Evolutionary conservation across 2,113 vertebrate species (phyloP), one percentile per base, ranked within the genome.

Genomic region (Psammodynastes pulverulentus): DNA sequence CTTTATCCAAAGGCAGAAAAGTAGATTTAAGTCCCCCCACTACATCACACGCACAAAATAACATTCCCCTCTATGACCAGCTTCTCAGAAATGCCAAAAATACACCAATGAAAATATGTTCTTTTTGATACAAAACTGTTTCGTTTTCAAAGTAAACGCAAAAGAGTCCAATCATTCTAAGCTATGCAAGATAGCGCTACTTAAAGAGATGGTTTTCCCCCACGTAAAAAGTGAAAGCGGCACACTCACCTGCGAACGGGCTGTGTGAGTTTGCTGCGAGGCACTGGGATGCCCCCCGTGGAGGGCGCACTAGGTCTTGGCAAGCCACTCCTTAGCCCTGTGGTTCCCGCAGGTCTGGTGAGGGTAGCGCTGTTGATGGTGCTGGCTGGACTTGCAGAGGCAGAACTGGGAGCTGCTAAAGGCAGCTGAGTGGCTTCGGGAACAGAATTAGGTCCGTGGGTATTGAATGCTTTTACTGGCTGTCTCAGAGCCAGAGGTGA

Each of bases 181-280:
- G 34, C 15, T 21, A 3, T 1, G 17, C 21, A 21, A 39, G 2
- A 8, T 19, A 9, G 3, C 3, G 3, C 17, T 8, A 39, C 34
- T 7, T 21, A 26, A 26, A 24, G 19, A 48, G 12, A 89, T 2
- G 9, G 21, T 12, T 34, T 88, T 19, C 3, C 5, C 29, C 48
- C 8, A 54, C 10, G 26, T 10, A 23, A 34, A 84, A 49, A 9
- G 2, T 13, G 9, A 5, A 91, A 10, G 24, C 3, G 23, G 53
- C 26, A 43, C 72, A 95, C 97, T 96, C 96, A 99, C 99, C 99
- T 98, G 97, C 99, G 98, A 92, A 99, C 98, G 91, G 99, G 98
- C 93, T 99, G 99, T 95, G 98, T 99, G 98, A 99, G 98, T 96
- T 99, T 99, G 98, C 99, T 99, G 89, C 99, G 99, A 97, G 99